Evolutionary conservation across 2,797 vertebrate genomes (phyloP).

Genomic region (Siniperca undulata): DNA sequence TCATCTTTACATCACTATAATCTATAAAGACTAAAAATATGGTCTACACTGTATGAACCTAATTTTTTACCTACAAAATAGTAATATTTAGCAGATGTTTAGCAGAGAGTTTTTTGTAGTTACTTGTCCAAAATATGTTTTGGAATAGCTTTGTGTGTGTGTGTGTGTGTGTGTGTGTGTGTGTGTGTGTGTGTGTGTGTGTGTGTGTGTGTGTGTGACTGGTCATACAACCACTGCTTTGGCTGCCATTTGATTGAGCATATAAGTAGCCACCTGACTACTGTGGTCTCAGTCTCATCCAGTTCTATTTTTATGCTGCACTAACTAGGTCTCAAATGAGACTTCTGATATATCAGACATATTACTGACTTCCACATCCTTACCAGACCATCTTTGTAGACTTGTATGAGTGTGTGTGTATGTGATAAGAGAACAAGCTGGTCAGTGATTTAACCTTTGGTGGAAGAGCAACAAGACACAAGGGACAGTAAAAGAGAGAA

Average conservation of each 20-base stretch:
- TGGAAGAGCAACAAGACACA: constrained; percentile 23
- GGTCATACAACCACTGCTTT: background rate
- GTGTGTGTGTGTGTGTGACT: background rate
- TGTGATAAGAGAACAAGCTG: background rate
- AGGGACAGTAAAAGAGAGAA: constrained; percentile 9
- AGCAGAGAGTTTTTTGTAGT: background rate
- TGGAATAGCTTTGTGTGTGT: background rate
- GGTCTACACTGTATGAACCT: background rate
- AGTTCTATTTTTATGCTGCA: constrained; percentile 9
- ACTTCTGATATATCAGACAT: constrained; percentile 30
- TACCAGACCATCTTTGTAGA: background rate
- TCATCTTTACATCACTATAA: background rate
- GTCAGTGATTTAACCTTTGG: constrained; percentile 15
- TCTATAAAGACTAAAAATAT: background rate
- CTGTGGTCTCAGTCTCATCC: background rate
- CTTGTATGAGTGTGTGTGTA: background rate
- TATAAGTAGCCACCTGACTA: background rate
- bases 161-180: no score
- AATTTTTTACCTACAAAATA: background rate
- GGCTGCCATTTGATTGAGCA: constrained; percentile 13
- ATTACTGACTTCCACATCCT: constrained; percentile 10
- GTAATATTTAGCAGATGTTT: background rate
- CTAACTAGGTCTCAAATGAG: constrained; percentile 37
- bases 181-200: background rate
- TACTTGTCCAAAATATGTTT: background rate